Conservation (phyloP, 2,888 invertebrate genomes). For the Drosophila stalkeri region DNA sequence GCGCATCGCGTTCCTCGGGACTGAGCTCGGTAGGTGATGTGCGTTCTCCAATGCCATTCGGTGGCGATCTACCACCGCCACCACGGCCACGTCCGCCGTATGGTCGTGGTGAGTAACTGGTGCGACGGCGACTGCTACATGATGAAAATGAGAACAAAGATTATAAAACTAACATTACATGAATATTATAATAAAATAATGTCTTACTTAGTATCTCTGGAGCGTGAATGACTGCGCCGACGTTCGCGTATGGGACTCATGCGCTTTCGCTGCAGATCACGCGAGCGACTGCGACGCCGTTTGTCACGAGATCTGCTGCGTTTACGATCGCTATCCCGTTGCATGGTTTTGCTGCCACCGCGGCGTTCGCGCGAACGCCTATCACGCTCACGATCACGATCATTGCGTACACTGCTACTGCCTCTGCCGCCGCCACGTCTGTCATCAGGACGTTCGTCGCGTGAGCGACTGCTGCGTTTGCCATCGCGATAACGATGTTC, state of each 20-base stretch:
- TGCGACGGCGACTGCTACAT: constrained; percentile 79
- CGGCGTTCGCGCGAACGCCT: constrained; percentile 80
- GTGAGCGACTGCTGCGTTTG: constrained; percentile 58
- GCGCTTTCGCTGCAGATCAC: constrained; percentile 71
- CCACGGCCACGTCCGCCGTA: constrained; percentile 83
- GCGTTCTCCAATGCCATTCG: constrained; percentile 87
- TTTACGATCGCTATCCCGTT: constrained; percentile 61
- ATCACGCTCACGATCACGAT: constrained; percentile 30
- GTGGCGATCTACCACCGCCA: constrained; percentile 76
- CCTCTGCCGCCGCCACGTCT: constrained; percentile 40
- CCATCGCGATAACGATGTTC: constrained; percentile 71
- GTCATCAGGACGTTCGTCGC: constrained; percentile 79
- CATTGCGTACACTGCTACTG: constrained; percentile 36
- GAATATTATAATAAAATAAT: neutral
- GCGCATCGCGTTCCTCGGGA: constrained; percentile 98
- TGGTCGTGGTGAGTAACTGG: constrained; percentile 85
- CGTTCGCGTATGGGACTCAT: constrained; percentile 80
- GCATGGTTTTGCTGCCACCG: constrained; percentile 56
- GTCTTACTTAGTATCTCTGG: constrained; percentile 80
- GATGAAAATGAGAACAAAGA: neutral
- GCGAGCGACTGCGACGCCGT: constrained; percentile 74
- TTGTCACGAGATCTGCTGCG: constrained; percentile 69
- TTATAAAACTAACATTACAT: neutral
- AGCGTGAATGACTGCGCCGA: constrained; percentile 75
- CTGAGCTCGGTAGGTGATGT: constrained; percentile 91